These are phyloP conservation scores for Chydorus sphaericus DNA, from an alignment of 2,888 invertebrate species.

Conservation along the genomic window DNA sequence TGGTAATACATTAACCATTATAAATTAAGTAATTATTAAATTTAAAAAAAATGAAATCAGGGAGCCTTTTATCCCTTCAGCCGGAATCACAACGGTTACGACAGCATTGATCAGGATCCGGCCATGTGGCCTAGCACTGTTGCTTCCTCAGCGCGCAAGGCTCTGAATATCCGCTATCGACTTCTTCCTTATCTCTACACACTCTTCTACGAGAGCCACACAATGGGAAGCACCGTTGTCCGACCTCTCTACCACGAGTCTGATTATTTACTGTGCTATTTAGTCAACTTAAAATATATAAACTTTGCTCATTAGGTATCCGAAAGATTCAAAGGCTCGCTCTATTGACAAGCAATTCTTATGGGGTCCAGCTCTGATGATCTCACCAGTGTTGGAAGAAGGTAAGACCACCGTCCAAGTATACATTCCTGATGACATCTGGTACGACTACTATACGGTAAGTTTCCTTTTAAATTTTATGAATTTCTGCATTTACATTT, in stretches of 20 bases:
- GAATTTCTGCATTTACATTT: neutral
- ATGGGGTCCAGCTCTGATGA: slow-evolving; percentile 30
- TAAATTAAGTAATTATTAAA: no score
- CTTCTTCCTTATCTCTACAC: slow-evolving; percentile 35
- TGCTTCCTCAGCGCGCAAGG: slow-evolving; percentile 19
- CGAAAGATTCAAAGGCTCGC: slow-evolving; percentile 22
- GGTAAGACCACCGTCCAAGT: slow-evolving; percentile 23
- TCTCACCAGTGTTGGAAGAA: slow-evolving; percentile 23
- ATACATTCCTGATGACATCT: slow-evolving; percentile 23
- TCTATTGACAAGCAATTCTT: slow-evolving; percentile 25
- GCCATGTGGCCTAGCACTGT: slow-evolving; percentile 18
- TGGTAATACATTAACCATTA: no score
- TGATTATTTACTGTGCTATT: neutral
- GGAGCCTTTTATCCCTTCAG: slow-evolving; percentile 34
- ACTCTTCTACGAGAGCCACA: slow-evolving; percentile 24
- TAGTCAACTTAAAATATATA: neutral
- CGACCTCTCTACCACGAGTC: slow-evolving; percentile 28
- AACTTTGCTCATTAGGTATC: slow-evolving; percentile 21
- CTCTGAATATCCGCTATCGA: slow-evolving; percentile 27
- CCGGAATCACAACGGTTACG: slow-evolving; percentile 27
- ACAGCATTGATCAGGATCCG: slow-evolving; percentile 19
- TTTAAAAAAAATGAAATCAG: no score
- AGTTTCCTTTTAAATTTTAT: slow-evolving; percentile 7
- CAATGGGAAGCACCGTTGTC: slow-evolving; percentile 27
- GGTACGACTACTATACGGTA: slow-evolving; percentile 25